Base-by-base conservation (phyloP, 2,113 vertebrate genomes). In the Sardina pilchardus region DNA sequence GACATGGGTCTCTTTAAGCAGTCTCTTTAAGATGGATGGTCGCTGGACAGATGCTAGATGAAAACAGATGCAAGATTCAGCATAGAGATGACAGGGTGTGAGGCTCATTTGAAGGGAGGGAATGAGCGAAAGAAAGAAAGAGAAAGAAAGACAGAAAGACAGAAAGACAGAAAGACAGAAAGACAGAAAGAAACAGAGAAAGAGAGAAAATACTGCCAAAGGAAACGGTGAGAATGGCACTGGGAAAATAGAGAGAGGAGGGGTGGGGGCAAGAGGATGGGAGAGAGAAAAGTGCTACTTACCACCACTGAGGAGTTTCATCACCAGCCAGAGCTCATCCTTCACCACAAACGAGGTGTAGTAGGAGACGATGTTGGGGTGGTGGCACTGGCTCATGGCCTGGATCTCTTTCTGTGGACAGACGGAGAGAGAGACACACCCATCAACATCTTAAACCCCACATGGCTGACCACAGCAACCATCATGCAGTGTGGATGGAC, bases 341-440 rank as follows among this genome's bases (percentile, higher is more conserved):
- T 99, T 99, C 80, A 99, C 97, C 90, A 99, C 98, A 8, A 99
- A 99, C 0, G 98, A 99, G 0, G 98, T 99, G 93, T 98, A 99
- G 93, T 99, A 99, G 86, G 97, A 97, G 88, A 99, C 98, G 42
- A 99, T 98, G 91, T 99, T 99, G 87, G 97, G 97, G 89, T 99
- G 98, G 92, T 99, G 97, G 92, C 98, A 99, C 92, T 99, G 98
- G 92, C 98, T 99, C 98, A 99, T 99, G 63, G 95, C 95, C 85
- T 95, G 95, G 82, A 78, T 78, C 71, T 78, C 63, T 21, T 34
- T 45, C 59, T 67, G 83, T 43, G 43, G 53, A 42, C 39, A 42
- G 56, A 21, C 6, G 19, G 21, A 6, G 16, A 84, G 10, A n/a
- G 14, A 56, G 50, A 8, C 43, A 63, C 39, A 6, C 53, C 56